Evolutionary conservation across 2,888 invertebrate species (phyloP).

Genomic region (Chrysolina americana): DNA sequence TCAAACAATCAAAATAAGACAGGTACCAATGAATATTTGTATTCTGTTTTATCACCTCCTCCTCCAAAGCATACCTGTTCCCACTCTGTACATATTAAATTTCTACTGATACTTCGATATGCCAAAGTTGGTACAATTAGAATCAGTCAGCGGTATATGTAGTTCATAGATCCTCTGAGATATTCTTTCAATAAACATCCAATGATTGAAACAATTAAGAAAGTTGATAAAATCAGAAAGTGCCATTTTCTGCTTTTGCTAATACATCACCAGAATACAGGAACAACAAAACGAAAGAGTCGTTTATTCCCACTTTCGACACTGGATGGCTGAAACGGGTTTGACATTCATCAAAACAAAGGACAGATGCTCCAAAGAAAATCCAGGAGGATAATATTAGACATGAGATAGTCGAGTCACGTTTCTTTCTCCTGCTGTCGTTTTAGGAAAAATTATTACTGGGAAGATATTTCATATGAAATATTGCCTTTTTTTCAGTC

Average conservation of each 20-base stretch:
- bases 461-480: background rate
- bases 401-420: conserved; percentile 21
- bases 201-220: too few species aligned
- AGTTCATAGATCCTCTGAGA: too few species aligned
- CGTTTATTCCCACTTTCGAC: conserved; percentile 25
- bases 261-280: background rate
- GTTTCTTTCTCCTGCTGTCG: conserved; percentile 15
- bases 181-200: too few species aligned
- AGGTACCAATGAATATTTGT: too few species aligned
- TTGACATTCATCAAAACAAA: conserved; percentile 26
- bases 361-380: conserved; percentile 22
- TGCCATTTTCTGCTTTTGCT: background rate
- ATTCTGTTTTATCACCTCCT: too few species aligned
- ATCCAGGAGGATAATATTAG: conserved; percentile 9
- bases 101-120: too few species aligned
- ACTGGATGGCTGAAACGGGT: conserved; percentile 26
- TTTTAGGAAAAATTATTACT: background rate
- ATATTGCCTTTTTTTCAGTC: background rate
- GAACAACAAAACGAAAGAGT: conserved; percentile 10
- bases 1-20: too few species aligned
- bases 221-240: too few species aligned
- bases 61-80: too few species aligned
- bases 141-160: too few species aligned
- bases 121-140: too few species aligned
- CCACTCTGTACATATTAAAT: too few species aligned